Base-by-base conservation (phyloP, 2,113 vertebrate genomes). In the Passer montanus region DNA sequence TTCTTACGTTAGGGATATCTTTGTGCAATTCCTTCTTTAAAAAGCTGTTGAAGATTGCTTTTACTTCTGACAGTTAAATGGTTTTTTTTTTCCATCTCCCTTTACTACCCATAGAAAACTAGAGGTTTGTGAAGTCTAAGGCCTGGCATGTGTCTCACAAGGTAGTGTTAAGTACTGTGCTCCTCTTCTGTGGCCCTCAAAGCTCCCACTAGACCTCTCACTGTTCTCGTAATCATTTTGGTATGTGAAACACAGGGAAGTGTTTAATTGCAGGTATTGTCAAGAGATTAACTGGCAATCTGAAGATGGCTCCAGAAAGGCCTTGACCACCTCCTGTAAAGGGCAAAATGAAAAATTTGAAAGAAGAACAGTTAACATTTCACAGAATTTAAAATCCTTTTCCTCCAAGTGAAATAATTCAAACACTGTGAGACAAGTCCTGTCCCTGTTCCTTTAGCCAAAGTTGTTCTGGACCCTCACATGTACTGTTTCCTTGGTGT, bases 71-170 rank as follows among this genome's bases (percentile, higher is more conserved):
- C 8, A 16, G 13, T 5, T 41, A 18, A 76, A 27, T 67, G 26
- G 3, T 3, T 28, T 78, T 89, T 64, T 35, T 59, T 56, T 56
- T 22, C 5, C 10, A 2, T 67, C 18, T 87, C 8, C 43, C 43
- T 70, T 77, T 69, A 18, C 24, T 84, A 68, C 22, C n/a, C 26
- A 23, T 11, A 59, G 30, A 39, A 84, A 70, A 56, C 19, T 41
- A 76, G 41, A 83, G 8, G 18, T 89, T 75, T 75, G 24, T 66
- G 55, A 58, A 80, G 31, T 10, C 56, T 21, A 75, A 58, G 11
- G 16, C 2, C 1, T 59, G 52, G 24, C 6, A 17, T 0, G 1
- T 50, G 17, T 74, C 41, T n/a, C 44, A 33, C 1, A 3, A 44
- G 14, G 24, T 5, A 37, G 16, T 26, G 49, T 56, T 68, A 35